Evolutionary conservation across 2,888 invertebrate species (phyloP).

Genomic region (Uloborus plumipes): DNA sequence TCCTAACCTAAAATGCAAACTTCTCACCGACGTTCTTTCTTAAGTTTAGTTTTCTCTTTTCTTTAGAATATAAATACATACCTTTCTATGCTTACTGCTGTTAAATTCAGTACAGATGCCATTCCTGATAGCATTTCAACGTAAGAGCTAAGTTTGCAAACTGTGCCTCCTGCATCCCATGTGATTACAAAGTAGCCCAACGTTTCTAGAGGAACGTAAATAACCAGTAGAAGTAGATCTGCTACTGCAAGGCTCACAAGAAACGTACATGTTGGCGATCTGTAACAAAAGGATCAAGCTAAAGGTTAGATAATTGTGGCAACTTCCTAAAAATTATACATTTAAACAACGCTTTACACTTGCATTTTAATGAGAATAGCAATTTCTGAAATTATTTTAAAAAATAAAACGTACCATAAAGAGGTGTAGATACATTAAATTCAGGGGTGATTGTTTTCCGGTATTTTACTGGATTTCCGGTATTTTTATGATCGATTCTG

Average conservation of each 20-base stretch:
- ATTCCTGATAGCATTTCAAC: slow-evolving; percentile 73
- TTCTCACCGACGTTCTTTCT: no score
- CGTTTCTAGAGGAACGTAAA: slow-evolving; percentile 68
- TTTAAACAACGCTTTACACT: no score
- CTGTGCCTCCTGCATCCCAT: slow-evolving; percentile 70
- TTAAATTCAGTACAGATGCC: slow-evolving; percentile 73
- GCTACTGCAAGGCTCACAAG: slow-evolving; percentile 69
- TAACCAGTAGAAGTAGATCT: slow-evolving; percentile 70
- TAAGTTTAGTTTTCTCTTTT: no score
- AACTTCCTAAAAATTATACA: no score
- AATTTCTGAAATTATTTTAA: background rate
- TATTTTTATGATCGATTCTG: no score
- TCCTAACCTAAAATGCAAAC: no score
- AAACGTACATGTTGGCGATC: slow-evolving; percentile 69
- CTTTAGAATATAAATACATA: slow-evolving; percentile 53
- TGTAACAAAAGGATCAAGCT: background rate
- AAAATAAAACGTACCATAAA: background rate
- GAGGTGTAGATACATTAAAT: no score
- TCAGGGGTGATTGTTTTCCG: no score
- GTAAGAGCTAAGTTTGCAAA: slow-evolving; percentile 72
- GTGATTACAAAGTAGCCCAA: slow-evolving; percentile 68
- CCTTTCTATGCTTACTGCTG: slow-evolving; percentile 73
- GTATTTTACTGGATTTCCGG: no score
- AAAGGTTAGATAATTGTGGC: no score
- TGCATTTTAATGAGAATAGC: background rate